Conservation (phyloP, 2,113 vertebrate genomes). For the Dipodomys stephensi region DNA sequence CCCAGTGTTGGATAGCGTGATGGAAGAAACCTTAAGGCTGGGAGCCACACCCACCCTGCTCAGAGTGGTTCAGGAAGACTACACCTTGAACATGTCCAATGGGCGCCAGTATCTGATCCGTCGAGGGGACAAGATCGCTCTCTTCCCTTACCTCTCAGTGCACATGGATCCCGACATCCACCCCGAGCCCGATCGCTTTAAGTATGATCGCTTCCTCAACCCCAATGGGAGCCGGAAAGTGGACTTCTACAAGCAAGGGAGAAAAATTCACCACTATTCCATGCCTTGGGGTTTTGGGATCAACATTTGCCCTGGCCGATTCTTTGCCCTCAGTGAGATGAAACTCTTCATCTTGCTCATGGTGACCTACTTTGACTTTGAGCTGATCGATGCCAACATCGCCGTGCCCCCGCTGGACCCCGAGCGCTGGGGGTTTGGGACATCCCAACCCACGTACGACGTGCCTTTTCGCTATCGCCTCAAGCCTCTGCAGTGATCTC, state of each 20-base stretch:
- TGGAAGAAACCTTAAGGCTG: slow-evolving; percentile 94
- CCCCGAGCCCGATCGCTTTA: slow-evolving; percentile 89
- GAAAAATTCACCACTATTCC: slow-evolving; percentile 91
- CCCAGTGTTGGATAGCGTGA: slow-evolving; percentile 91
- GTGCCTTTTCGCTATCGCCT: slow-evolving; percentile 91
- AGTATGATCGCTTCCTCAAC: slow-evolving; percentile 92
- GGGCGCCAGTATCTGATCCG: slow-evolving; percentile 88
- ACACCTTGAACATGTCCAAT: slow-evolving; percentile 84
- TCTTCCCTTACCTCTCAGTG: slow-evolving; percentile 91
- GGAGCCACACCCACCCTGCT: slow-evolving; percentile 87
- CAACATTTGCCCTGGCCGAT: slow-evolving; percentile 93
- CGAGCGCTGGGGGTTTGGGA: slow-evolving; percentile 92
- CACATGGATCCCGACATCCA: slow-evolving; percentile 94
- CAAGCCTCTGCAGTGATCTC: slow-evolving; percentile 60
- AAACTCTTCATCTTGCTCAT: slow-evolving; percentile 94
- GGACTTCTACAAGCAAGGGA: slow-evolving; percentile 92
- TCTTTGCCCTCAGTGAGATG: slow-evolving; percentile 93
- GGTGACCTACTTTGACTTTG: slow-evolving; percentile 92
- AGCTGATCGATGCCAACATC: slow-evolving; percentile 87
- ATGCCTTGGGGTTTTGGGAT: slow-evolving; percentile 96
- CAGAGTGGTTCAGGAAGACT: slow-evolving; percentile 87
- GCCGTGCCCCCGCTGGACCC: slow-evolving; percentile 88
- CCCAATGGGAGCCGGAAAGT: slow-evolving; percentile 89
- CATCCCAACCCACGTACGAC: slow-evolving; percentile 89
- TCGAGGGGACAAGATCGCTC: slow-evolving; percentile 88